Base-by-base conservation (phyloP, 2,888 invertebrate species). In the Alcis repandata region DNA sequence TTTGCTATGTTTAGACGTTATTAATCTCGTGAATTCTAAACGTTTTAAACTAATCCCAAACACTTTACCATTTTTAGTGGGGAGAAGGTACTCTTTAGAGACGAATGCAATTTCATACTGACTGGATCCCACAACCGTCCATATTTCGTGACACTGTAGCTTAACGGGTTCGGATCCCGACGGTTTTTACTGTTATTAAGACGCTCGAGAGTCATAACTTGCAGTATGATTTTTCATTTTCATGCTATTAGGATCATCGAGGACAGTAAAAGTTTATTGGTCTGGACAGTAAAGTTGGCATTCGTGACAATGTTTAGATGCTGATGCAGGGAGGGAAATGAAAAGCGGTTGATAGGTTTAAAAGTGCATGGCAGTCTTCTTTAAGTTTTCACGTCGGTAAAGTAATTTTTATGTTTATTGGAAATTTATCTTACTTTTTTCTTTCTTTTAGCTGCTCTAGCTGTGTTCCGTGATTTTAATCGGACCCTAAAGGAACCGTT, bases 161-260 rank as follows among this genome's bases (percentile, higher is more conserved):
- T 13, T 15, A 48, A 52, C 52, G 51, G 7, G 17, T 38, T 52
- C 11, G 22, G 17, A 60, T 3, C 56, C 40, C 45, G 38, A 19
- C 19, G 19, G 36, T 56, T 59, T 52, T 64, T 64, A 54, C 54
- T 41, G 33, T 56, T 56, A 64, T 38, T 54, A 56, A 49, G 65
- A 41, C 10, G 56, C 65, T 60, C 19, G 59, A 22, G 49, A 59
- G 63, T 63, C 65, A 63, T 68, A 63, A 66, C 67, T 67, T 64
- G 57, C 51, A 51, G 57, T 57, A 57, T 63, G 70, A 70, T 72
- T 70, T 70, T 72, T 70, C 65, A 70, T 72, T 69, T 69, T 69
- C 68, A 69, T 61, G 62, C 62, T 63, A 58, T 62, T 67, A 36
- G 49, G 60, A 66, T 57, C 63, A 68, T 68, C 58, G 59, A 36